Evolutionary conservation across 2,888 invertebrate species (phyloP).

Genomic region (Aphrophora alni): DNA sequence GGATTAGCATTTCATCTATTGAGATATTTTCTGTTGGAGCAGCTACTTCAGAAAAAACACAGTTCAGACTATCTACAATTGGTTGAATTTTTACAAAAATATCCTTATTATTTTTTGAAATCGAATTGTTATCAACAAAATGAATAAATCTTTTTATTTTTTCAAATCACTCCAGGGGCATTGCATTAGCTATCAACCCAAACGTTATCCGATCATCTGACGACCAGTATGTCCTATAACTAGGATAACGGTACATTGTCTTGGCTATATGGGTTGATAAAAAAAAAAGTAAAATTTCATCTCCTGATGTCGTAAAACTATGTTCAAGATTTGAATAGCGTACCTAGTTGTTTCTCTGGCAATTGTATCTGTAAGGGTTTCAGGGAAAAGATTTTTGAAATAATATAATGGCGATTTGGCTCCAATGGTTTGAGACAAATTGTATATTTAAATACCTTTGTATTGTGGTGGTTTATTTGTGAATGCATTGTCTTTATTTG

Average conservation of each 20-base stretch:
- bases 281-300: slow-evolving; percentile 3
- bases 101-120: neutral
- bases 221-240: neutral
- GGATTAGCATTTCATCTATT: slow-evolving; percentile 17
- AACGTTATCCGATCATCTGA: neutral
- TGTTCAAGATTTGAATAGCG: neutral
- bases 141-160: slow-evolving; percentile 11
- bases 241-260: neutral
- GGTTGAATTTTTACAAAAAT: slow-evolving; percentile 1
- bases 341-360: neutral
- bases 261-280: neutral
- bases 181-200: neutral
- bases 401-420: no score
- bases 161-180: slow-evolving; percentile 9
- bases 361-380: neutral
- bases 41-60: neutral
- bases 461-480: no score
- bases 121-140: slow-evolving; percentile 4
- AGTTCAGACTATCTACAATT: neutral
- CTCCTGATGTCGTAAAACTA: neutral
- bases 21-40: slow-evolving; percentile 10
- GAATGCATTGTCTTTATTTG: no score
- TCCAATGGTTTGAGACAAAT: no score
- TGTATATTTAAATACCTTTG: no score
- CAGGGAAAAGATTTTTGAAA: neutral